These are phyloP conservation scores for Clupea harengus DNA, from an alignment of 2,113 vertebrate genomes.

Conservation along the genomic window DNA sequence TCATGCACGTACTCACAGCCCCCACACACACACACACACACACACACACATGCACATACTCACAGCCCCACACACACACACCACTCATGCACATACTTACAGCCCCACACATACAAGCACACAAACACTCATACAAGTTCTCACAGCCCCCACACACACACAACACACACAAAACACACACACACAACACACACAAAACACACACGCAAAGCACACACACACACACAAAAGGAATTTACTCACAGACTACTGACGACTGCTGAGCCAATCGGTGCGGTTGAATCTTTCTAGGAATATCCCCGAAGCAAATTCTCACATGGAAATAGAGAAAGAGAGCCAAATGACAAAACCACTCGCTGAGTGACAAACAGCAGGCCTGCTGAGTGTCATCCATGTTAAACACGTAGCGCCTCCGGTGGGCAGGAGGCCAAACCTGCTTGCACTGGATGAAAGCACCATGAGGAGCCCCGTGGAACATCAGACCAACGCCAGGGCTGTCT, in stretches of 20 bases:
- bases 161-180: no score
- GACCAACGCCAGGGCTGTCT: conserved; percentile 2
- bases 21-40: no score
- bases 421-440: background rate
- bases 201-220: background rate
- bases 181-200: no score
- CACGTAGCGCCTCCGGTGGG: background rate
- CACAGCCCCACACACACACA: no score
- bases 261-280: background rate
- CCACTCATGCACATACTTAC: no score
- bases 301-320: background rate
- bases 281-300: conserved; percentile 2
- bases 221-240: background rate
- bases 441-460: background rate
- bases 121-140: background rate
- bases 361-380: background rate
- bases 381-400: background rate
- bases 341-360: background rate
- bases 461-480: background rate
- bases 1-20: no score
- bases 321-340: background rate
- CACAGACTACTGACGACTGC: background rate
- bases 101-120: background rate
- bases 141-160: background rate
- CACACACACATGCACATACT: no score